A percentile compares a stretch with the other conserved stretches of the same genome.
phyloP scores from a whole-genome alignment of 2,797 vertebrate genomes.

The Melanotaenia trifasciata region DNA sequence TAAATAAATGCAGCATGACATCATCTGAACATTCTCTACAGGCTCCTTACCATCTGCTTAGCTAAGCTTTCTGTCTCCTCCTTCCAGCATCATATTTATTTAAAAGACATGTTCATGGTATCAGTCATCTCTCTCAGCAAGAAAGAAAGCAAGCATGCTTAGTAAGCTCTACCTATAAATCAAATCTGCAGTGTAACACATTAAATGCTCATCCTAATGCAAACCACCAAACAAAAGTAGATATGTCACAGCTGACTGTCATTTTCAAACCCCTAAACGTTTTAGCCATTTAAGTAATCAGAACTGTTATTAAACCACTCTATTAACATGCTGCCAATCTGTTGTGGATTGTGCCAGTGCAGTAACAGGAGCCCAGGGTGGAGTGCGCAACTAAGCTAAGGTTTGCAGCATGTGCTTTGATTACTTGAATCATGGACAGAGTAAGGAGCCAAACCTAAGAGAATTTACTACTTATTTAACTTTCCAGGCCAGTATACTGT shows the following conservation, averaged over 20 bases:
- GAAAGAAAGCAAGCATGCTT: background rate
- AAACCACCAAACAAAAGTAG: constrained; percentile 7
- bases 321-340: constrained; percentile 53
- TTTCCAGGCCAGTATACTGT: constrained; percentile 22
- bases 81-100: background rate
- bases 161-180: background rate
- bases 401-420: constrained; percentile 70
- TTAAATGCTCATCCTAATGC: constrained; percentile 7
- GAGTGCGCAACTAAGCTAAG: constrained; percentile 76
- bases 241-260: background rate
- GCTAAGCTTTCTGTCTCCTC: constrained; percentile 1
- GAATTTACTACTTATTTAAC: constrained; percentile 49
- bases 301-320: constrained; percentile 31
- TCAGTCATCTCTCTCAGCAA: background rate
- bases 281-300: constrained; percentile 30
- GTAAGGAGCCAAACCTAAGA: constrained; percentile 38
- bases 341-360: constrained; percentile 58
- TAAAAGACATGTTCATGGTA: background rate
- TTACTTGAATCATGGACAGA: constrained; percentile 60
- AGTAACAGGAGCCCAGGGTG: constrained; percentile 78
- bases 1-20: background rate
- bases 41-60: background rate
- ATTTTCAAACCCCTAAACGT: constrained; percentile 28
- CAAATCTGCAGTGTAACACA: constrained; percentile 7
- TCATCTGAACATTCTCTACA: background rate